Evolutionary conservation across 2,113 vertebrate genomes (phyloP).

Genomic region (Parus major): DNA sequence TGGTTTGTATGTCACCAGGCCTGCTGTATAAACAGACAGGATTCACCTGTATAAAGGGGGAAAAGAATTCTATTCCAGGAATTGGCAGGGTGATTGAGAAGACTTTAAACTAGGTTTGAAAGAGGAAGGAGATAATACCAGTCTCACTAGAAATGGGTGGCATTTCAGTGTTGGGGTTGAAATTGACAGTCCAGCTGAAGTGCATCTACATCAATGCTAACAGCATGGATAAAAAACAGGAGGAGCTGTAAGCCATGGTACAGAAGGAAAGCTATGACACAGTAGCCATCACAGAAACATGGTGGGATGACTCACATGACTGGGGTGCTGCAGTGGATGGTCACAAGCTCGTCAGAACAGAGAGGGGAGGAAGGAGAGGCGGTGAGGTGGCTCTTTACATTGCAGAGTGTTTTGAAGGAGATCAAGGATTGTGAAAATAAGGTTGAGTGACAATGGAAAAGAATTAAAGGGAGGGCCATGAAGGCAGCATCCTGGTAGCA

Average conservation of each 20-base stretch:
- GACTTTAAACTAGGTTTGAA: background rate
- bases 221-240: background rate
- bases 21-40: background rate
- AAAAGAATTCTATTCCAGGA: background rate
- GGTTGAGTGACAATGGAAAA: background rate
- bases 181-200: background rate
- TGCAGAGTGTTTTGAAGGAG: background rate
- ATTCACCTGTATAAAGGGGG: background rate
- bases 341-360: background rate
- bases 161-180: background rate
- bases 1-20: background rate
- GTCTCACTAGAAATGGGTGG: background rate
- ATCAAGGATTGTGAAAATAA: background rate
- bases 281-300: accelerated
- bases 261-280: background rate
- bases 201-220: no score
- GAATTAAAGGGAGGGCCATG: background rate
- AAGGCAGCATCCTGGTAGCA: background rate
- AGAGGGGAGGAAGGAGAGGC: accelerated
- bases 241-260: background rate
- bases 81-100: background rate
- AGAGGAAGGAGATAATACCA: accelerated
- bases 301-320: background rate
- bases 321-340: background rate
- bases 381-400: accelerated